These are phyloP conservation scores for Euschistus heros DNA, from an alignment of 1,140 invertebrate genomes.

Conservation along the genomic window DNA sequence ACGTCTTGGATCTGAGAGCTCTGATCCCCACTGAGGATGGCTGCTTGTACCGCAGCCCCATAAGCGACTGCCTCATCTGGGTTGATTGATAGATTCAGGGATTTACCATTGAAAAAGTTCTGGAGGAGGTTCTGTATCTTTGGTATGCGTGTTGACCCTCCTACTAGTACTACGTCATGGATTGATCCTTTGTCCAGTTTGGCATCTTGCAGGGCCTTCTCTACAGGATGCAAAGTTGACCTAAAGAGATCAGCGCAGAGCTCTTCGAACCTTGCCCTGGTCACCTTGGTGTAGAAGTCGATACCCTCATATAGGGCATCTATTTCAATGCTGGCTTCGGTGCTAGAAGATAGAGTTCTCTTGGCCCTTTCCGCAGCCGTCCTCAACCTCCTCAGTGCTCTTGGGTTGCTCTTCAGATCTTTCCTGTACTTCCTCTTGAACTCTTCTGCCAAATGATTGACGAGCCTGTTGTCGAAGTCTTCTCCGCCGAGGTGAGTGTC, in stretches of 20 bases:
- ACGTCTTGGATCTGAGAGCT: conserved; percentile 40
- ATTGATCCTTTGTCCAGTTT: conserved; percentile 52
- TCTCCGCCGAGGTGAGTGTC: too few species aligned
- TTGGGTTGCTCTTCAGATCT: conserved; percentile 40
- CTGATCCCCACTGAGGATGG: conserved; percentile 55
- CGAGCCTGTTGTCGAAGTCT: too few species aligned
- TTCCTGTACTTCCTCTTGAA: conserved; percentile 44
- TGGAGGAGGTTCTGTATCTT: conserved; percentile 42
- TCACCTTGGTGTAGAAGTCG: conserved; percentile 49
- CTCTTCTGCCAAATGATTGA: conserved; percentile 46
- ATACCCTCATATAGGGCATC: conserved; percentile 45
- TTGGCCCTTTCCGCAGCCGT: conserved; percentile 53
- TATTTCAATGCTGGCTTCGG: conserved; percentile 45
- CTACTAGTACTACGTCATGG: conserved; percentile 57
- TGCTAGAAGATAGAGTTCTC: conserved; percentile 45
- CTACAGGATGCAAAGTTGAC: conserved; percentile 57
- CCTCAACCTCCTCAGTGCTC: conserved; percentile 47
- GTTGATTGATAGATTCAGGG: conserved; percentile 58
- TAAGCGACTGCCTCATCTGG: conserved; percentile 68
- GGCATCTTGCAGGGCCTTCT: conserved; percentile 59
- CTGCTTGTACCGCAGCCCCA: conserved; percentile 63
- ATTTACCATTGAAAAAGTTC: conserved; percentile 51
- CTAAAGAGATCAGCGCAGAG: conserved; percentile 47
- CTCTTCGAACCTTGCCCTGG: too few species aligned
- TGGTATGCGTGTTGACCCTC: conserved; percentile 52